Base-by-base conservation (phyloP, 2,888 invertebrate genomes). In the Phaedon cochleariae region DNA sequence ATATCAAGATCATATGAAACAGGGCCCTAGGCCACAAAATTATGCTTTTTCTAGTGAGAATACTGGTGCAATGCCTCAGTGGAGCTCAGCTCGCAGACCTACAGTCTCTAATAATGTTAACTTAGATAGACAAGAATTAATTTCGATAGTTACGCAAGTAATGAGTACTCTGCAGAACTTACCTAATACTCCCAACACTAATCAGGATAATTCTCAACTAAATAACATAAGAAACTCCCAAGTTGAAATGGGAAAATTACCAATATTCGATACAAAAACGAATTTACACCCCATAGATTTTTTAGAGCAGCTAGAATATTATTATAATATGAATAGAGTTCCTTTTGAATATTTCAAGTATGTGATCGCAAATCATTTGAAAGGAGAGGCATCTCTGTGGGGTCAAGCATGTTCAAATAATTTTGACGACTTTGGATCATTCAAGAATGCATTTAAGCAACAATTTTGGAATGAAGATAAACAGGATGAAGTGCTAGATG, bases 281-380 rank as follows among this genome's bases (percentile, higher is more conserved):
- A 18, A 1, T 6, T 6, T 54, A 12, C 34, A 54, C 17, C 37
- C 54, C n/a, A 37, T 31, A 4, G 34, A 54, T 54, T 54, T 34
- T 31, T 9, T 54, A 9, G 18, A 34, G 4, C 31, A 54, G 17
- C 29, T 54, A 15, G 37, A 54, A 34, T n/a, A 54, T 31, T 31
- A 15, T n/a, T 54, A 54, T 54, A 17, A 18, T 34, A 17, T 34
- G 12, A 17, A 34, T 34, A 22, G 20, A 34, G 34, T 54, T 6
- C 31, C 54, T 7, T 54, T 15, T 37, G 34, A 54, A 15, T 34
- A 34, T n/a, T 54, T 37, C 37, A 54, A 54, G 37, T 54, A 54
- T 34, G 18, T 54, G 4, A 54, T 54, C 17, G 15, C 20, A 49
- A 49, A 49, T n/a, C 49, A 49, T 5, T 26, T 54, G 12, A 54